phyloP scores from a whole-genome alignment of 1,140 invertebrate species.

The Hypsibius dujardini region DNA sequence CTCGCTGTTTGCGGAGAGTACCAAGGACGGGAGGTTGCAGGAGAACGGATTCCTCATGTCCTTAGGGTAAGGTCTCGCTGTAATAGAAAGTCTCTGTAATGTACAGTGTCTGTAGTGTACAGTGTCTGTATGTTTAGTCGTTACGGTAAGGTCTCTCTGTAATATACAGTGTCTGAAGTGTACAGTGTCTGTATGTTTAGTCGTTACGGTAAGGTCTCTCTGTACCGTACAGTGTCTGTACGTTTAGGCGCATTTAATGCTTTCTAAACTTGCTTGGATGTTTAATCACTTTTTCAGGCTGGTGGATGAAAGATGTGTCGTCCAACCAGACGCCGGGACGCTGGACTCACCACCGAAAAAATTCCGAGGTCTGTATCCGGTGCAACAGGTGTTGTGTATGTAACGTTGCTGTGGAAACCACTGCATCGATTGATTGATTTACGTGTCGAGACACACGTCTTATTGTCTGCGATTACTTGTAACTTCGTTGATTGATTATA shows the following conservation, averaged over 20 bases:
- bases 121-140: neutral
- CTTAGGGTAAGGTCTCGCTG: conserved; percentile 55
- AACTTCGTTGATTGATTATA: neutral
- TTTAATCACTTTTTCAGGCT: conserved; percentile 45
- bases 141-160: neutral
- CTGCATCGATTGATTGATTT: neutral
- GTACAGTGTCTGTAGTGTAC: neutral
- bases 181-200: too few relatives aligned
- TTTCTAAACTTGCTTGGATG: neutral
- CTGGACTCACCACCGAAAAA: conserved; percentile 85
- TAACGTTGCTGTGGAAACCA: neutral
- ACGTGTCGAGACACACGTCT: neutral
- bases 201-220: too few relatives aligned
- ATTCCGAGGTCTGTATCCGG: conserved; percentile 60
- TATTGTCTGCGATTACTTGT: neutral
- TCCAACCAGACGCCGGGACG: conserved; percentile 82
- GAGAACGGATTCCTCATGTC: conserved; percentile 67
- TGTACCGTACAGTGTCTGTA: too few relatives aligned
- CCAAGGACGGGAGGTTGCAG: conserved; percentile 40
- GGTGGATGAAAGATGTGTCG: conserved; percentile 90
- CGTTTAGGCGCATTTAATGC: too few relatives aligned
- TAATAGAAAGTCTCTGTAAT: neutral
- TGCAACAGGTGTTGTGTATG: neutral
- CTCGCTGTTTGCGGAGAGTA: conserved; percentile 84
- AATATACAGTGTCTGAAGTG: too few relatives aligned